Conservation (phyloP, 2,888 invertebrate genomes). For the Sphaerophoria taeniata region DNA sequence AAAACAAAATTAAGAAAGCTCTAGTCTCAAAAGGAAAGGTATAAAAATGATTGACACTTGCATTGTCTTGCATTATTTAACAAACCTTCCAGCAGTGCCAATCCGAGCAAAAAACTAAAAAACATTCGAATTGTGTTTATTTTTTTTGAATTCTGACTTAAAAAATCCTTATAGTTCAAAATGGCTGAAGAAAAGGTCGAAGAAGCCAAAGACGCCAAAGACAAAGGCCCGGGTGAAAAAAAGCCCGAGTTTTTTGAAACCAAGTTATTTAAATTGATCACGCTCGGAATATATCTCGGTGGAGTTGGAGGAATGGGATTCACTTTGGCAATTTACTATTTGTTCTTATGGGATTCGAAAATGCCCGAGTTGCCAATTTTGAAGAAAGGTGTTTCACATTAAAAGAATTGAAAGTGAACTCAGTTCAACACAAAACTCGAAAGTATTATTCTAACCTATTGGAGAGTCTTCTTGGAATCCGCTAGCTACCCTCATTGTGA, state of each 20-base stretch:
- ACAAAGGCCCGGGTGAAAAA: conserved; percentile 64
- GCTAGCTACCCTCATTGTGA: neutral
- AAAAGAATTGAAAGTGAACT: neutral
- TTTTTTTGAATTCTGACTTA: neutral
- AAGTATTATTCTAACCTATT: conserved; percentile 29
- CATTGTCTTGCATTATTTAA: conserved; percentile 17
- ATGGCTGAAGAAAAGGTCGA: conserved; percentile 52
- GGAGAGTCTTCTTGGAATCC: neutral
- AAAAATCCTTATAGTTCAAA: neutral
- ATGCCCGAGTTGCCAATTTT: conserved; percentile 81
- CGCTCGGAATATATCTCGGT: conserved; percentile 79
- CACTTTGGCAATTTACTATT: conserved; percentile 80
- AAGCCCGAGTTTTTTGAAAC: conserved; percentile 80
- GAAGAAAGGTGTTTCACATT: conserved; percentile 70
- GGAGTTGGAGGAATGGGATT: conserved; percentile 81
- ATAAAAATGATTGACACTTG: conserved; percentile 61
- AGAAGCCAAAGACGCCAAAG: conserved; percentile 49
- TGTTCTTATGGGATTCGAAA: conserved; percentile 82
- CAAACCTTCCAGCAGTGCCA: conserved; percentile 5
- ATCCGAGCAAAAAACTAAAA: neutral
- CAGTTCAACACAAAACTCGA: neutral
- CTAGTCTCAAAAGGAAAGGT: conserved; percentile 5
- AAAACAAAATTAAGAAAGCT: conserved; percentile 38
- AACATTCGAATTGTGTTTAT: neutral
- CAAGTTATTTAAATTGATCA: conserved; percentile 80